Percentiles rank a stretch among this genome's conserved stretches.
phyloP scores from a whole-genome alignment of 2,797 vertebrate species.

The Anabacerthia variegaticeps region DNA sequence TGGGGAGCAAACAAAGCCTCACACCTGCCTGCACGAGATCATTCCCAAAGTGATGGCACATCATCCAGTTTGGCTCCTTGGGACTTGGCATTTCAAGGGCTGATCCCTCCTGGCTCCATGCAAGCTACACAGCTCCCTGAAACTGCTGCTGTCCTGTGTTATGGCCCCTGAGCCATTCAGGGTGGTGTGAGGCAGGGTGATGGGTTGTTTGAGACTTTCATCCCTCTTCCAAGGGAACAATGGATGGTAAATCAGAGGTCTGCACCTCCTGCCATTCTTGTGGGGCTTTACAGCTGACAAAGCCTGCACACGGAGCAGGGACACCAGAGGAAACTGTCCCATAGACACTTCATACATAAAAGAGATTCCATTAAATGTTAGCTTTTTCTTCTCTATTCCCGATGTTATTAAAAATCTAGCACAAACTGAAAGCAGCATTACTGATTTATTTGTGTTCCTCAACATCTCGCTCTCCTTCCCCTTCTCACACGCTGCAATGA shows the following conservation, averaged over 20 bases:
- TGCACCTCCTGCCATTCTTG: neutral
- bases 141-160: accelerated
- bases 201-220: neutral
- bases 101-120: neutral
- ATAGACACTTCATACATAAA: neutral
- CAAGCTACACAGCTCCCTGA: neutral
- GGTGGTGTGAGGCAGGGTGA: accelerated
- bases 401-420: neutral
- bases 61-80: accelerated
- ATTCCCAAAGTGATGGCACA: neutral
- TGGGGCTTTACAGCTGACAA: neutral
- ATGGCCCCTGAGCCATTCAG: neutral
- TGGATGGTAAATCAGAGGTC: neutral
- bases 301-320: neutral
- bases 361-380: neutral
- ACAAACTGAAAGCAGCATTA: neutral
- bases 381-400: neutral
- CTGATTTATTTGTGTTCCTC: neutral
- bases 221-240: accelerated
- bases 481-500: accelerated
- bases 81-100: neutral
- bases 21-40: neutral
- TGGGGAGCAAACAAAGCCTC: neutral
- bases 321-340: neutral
- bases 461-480: neutral